Percentiles rank a stretch among this genome's conserved stretches.
Conservation (phyloP, 1,140 invertebrate species). For the Drosophila aff. region DNA sequence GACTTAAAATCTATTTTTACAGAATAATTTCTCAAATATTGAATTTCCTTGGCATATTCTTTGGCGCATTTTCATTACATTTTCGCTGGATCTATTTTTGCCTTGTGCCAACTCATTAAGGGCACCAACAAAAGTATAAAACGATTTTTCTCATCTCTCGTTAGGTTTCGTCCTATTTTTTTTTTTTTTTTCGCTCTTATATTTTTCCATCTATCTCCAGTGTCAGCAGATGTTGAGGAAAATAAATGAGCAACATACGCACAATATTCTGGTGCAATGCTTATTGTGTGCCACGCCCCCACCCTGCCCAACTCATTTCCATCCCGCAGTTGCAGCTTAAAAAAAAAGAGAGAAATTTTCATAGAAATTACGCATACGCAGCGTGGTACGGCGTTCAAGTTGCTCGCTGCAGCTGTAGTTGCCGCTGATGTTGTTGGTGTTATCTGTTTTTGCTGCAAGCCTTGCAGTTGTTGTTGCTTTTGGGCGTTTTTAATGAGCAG, state of each 20-base stretch:
- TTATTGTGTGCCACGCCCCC: constrained; percentile 24
- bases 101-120: constrained; percentile 18
- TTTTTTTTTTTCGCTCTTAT: neutral
- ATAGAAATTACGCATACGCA: constrained; percentile 79
- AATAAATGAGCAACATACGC: constrained; percentile 79
- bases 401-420: constrained; percentile 7
- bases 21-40: neutral
- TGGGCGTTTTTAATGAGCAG: constrained; percentile 74
- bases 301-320: constrained; percentile 20
- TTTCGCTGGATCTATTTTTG: neutral
- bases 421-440: neutral
- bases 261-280: constrained; percentile 51
- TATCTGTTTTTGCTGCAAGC: constrained; percentile 21
- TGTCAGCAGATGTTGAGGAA: constrained; percentile 31
- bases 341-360: constrained; percentile 28
- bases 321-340: constrained; percentile 20
- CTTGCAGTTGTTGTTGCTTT: constrained; percentile 29
- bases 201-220: constrained; percentile 19
- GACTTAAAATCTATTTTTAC: neutral
- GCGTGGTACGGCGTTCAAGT: constrained; percentile 35
- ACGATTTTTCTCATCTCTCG: constrained; percentile 18
- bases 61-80: neutral
- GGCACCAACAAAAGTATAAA: neutral
- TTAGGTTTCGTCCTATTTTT: neutral
- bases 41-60: neutral